A percentile compares a stretch with the other conserved stretches of the same genome.
Evolutionary conservation across 2,888 invertebrate species (phyloP).

Genomic region (Dioctria linearis): DNA sequence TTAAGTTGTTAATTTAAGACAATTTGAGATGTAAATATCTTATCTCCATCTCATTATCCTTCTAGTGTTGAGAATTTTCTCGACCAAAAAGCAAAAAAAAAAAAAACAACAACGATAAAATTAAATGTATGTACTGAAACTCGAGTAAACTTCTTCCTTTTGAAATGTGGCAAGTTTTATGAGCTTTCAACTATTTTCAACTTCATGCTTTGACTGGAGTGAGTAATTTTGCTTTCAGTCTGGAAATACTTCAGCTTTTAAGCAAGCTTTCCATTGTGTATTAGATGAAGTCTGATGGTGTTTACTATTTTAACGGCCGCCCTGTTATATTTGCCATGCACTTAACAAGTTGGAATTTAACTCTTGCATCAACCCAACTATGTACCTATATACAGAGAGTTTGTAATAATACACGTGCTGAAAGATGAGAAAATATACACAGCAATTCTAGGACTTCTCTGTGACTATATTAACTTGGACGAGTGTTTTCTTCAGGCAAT

Average conservation of each 20-base stretch:
- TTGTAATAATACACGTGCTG: too few species aligned
- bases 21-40: too few species aligned
- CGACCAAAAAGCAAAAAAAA: too few species aligned
- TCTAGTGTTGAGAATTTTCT: too few species aligned
- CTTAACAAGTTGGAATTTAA: constrained; percentile 21
- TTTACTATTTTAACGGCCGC: constrained; percentile 28
- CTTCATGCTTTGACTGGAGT: constrained; percentile 12
- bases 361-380: neutral
- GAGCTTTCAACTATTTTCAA: constrained; percentile 20
- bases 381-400: neutral
- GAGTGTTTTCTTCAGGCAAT: too few species aligned
- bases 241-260: neutral
- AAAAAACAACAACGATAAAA: too few species aligned
- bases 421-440: too few species aligned
- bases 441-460: too few species aligned
- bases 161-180: constrained; percentile 15
- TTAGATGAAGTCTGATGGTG: constrained; percentile 2
- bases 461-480: too few species aligned
- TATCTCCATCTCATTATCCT: too few species aligned
- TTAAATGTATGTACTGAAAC: too few species aligned
- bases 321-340: constrained; percentile 24
- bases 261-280: constrained; percentile 11
- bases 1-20: too few species aligned
- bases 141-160: neutral
- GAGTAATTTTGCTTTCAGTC: constrained; percentile 4